Percentiles rank a stretch among this genome's conserved stretches.
These are phyloP conservation scores for Sceloporus undulatus DNA, from an alignment of 2,113 vertebrate genomes.

Conservation along the genomic window DNA sequence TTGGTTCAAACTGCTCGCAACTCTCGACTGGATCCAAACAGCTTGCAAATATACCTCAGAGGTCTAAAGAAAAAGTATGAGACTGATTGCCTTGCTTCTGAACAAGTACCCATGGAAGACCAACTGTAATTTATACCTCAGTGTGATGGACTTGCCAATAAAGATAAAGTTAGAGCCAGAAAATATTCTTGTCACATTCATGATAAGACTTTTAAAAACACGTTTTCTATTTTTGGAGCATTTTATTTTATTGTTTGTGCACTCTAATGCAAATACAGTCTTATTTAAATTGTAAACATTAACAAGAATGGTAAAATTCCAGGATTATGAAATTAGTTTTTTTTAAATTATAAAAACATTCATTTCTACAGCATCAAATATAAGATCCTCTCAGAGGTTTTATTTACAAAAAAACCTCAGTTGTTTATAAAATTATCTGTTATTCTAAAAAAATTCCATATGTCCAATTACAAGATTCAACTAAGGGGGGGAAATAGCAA, in stretches of 20 bases:
- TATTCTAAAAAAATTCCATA: neutral
- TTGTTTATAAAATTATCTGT: neutral
- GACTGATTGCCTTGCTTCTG: conserved; percentile 73
- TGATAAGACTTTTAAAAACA: conserved; percentile 33
- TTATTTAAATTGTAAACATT: conserved; percentile 27
- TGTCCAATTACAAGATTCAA: neutral
- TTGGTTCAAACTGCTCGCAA: conserved; percentile 91
- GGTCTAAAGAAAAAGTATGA: conserved; percentile 88
- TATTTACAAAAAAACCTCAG: neutral
- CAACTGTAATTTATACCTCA: neutral
- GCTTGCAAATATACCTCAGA: conserved; percentile 87
- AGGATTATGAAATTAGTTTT: neutral
- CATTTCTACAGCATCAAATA: neutral
- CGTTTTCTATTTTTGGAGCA: conserved; percentile 27
- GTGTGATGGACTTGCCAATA: neutral
- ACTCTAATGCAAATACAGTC: neutral
- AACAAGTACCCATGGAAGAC: conserved; percentile 44
- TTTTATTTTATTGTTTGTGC: neutral
- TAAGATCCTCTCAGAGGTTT: neutral
- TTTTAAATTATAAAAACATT: neutral
- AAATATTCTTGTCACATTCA: neutral
- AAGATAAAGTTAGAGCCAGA: neutral
- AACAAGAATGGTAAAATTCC: conserved; percentile 16
- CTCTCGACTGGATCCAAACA: conserved; percentile 88
- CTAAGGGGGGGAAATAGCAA: neutral